Base-by-base conservation (phyloP, 2,797 vertebrate genomes). In the Sebastes umbrosus region DNA sequence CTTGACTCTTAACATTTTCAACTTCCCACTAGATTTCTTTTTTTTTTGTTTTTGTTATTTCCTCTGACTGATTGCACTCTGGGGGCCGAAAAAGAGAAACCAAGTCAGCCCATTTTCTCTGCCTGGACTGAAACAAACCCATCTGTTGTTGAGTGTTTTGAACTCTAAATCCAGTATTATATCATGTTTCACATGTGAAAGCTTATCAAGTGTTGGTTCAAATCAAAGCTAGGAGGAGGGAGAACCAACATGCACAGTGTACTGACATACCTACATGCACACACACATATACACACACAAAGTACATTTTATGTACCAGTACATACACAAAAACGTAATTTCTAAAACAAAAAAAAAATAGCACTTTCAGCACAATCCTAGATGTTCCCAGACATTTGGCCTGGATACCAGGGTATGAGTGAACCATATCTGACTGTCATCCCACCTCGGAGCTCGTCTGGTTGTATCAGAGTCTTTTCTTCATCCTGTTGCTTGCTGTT, bases 111-210 rank as follows among this genome's bases (percentile, higher is more conserved):
- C 94, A 75, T 2, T 60, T 94, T 94, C 84, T 95, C 90, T 84
- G 90, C 95, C 93, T 94, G 93, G 90, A 76, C 96, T 96, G 79
- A 94, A 96, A 92, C 63, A 39, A 89, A 89, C 89, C 91, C 92
- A 88, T 94, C 86, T 90, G 91, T 93, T 91, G 90, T 76, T 9
- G 80, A 86, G 86, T 77, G 80, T 90, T 50, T 89, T 82, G 70
- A 85, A 87, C 92, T 93, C 68, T 94, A 86, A 84, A 95, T 93
- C 93, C 97, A 98, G 97, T 98, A 96, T 98, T 97, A 97, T 96
- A 96, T 88, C 83, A 71, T 73, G 76, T 96, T 93, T 87, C 85
- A 90, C 88, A 77, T 73, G 81, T 84, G 85, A 84, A 84, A 82
- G 63, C 65, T 87, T 57, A 78, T 84, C 77, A 77, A 73, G 76